phyloP scores from a whole-genome alignment of 2,888 invertebrate genomes.

The Drosophila basisetae region DNA sequence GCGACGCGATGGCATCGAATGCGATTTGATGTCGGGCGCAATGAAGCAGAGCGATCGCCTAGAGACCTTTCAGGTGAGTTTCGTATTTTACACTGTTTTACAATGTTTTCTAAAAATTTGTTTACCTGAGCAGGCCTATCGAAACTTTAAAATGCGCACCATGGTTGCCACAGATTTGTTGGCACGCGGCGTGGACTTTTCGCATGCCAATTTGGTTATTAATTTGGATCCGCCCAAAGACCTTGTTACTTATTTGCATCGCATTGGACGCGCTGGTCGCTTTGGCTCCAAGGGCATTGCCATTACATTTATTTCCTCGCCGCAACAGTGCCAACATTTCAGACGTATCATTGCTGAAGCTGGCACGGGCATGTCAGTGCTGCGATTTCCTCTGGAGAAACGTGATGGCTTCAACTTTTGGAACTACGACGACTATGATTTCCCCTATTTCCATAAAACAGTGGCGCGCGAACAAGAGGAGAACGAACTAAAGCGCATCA shows the following conservation, averaged over 20 bases:
- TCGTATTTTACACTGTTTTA: background rate
- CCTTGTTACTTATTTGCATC: constrained; percentile 94
- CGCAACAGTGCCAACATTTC: constrained; percentile 88
- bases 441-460: constrained; percentile 45
- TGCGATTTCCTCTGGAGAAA: constrained; percentile 84
- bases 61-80: constrained; percentile 87
- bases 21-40: constrained; percentile 91
- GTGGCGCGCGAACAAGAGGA: constrained; percentile 28
- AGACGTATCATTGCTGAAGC: constrained; percentile 87
- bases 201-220: constrained; percentile 96
- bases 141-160: constrained; percentile 92
- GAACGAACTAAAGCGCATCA: constrained; percentile 37
- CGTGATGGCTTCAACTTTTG: constrained; percentile 66
- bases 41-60: constrained; percentile 92
- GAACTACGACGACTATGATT: constrained; percentile 74
- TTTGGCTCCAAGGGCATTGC: constrained; percentile 95
- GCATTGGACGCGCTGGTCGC: constrained; percentile 97
- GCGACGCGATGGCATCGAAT: constrained; percentile 90
- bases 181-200: constrained; percentile 97
- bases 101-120: background rate
- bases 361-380: constrained; percentile 86
- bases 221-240: constrained; percentile 95
- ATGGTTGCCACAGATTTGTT: constrained; percentile 96
- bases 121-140: constrained; percentile 87
- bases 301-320: constrained; percentile 90